A percentile compares a stretch with the other conserved stretches of the same genome.
These are phyloP conservation scores for Lasiommata megera DNA, from an alignment of 2,888 invertebrate species.

Conservation along the genomic window DNA sequence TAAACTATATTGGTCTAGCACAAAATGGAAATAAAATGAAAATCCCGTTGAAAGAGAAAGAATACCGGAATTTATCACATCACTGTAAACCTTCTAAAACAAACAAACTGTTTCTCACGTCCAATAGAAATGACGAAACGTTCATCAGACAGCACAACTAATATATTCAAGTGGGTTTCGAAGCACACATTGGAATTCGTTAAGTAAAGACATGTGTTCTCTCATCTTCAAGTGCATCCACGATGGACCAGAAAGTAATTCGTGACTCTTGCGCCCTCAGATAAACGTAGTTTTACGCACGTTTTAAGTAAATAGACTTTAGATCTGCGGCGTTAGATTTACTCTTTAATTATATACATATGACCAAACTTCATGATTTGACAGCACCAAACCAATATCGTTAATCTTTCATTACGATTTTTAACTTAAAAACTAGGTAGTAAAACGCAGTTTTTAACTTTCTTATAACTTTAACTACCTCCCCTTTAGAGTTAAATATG, in stretches of 20 bases:
- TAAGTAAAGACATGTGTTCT: constrained; percentile 26
- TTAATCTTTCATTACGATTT: too few relatives aligned
- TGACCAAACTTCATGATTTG: too few relatives aligned
- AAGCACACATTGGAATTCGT: constrained; percentile 25
- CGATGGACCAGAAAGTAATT: constrained; percentile 3
- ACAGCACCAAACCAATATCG: too few relatives aligned
- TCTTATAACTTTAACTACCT: too few relatives aligned
- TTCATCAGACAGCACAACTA: constrained; percentile 4
- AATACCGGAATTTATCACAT: not conserved
- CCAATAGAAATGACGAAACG: constrained; percentile 7
- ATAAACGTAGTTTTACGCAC: not conserved
- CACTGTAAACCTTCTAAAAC: not conserved
- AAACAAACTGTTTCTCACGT: constrained; percentile 5
- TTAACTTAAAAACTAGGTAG: too few relatives aligned
- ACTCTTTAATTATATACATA: too few relatives aligned
- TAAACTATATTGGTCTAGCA: not conserved
- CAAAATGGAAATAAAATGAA: not conserved
- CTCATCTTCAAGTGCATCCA: constrained; percentile 16
- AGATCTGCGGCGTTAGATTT: too few relatives aligned
- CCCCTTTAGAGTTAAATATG: too few relatives aligned
- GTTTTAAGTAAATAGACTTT: not conserved
- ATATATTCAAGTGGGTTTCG: constrained; percentile 24
- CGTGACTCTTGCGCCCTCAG: not conserved
- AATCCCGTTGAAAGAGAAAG: not conserved
- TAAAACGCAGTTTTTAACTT: too few relatives aligned